Evolutionary conservation across 1,140 invertebrate species (phyloP), one percentile per base, ranked within the genome.

Genomic region (Orchestia grillus): DNA sequence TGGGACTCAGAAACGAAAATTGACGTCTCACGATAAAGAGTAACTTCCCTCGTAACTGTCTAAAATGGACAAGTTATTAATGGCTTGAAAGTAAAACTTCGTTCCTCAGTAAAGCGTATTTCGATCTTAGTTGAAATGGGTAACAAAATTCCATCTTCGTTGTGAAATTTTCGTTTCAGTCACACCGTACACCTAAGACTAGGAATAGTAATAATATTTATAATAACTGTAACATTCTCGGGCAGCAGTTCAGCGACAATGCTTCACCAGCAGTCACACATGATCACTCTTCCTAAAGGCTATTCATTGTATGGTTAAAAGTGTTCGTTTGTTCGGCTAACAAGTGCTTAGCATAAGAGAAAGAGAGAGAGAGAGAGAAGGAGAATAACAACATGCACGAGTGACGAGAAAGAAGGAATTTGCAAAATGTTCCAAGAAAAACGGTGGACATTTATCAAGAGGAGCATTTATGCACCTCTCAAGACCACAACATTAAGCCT

Each of bases 341-440:
- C 92, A 94, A 94, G 92, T 94, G 92, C 92, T 94, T 94, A 91
- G 88, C 88, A 94, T 94, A 94, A 44, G 92, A 94, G 44, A 40
- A 94, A 44, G 43, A 45, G 92, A 94, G 44, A 40, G 23, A 92
- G 90, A 92, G 47, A 91, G 88, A 91, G 88, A 91, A 43, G 42
- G 88, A 91, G 43, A 45, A 45, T 94, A 94, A 94, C 92, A 45
- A 45, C 92, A 94, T 94, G 92, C 92, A 94, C 43, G 44, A 94
- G 43, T 45, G 43, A 45, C 92, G 44, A 94, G 92, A 47, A 94
- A 94, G 41, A 47, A 94, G 92, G 44, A 44, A 45, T 45, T 94
- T 94, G 44, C 44, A 94, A 45, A 45, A 94, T 16, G 43, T 94
- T 94, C 44, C 43, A 94, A 94, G 92, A 94, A 94, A 94, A 94